Evolutionary conservation across 2,888 invertebrate genomes (phyloP), one percentile per base, ranked within the genome.

Genomic region (Tryphoninae sp.): DNA sequence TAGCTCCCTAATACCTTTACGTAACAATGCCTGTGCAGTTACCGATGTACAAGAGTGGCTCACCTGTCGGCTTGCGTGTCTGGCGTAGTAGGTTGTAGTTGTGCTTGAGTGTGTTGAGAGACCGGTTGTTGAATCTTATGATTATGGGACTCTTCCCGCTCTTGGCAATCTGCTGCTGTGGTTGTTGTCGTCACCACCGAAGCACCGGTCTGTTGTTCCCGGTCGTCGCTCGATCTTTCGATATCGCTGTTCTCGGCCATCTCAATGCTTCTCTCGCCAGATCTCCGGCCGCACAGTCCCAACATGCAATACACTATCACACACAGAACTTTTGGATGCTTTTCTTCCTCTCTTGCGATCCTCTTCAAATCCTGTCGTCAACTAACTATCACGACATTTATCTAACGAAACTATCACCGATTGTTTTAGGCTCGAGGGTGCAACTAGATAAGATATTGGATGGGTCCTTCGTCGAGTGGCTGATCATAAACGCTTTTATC

Each of bases 181-280:
- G 72, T 53, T 19, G 67, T 67, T 4, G 75, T 55, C 33, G 71
- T 59, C 16, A 51, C 68, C 1, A 64, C 55, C n/a, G 79, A 58
- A 33, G 22, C 55, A 33, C 45, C 51, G 8, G 68, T 83, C 26
- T 67, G 53, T 49, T 76, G 68, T 22, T 76, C 80, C 42, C 42
- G 33, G 53, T 73, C 77, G 6, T 82, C 80, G 19, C 55, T 74
- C 9, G 80, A 64, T 62, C 69, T 73, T 55, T 80, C 82, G 81
- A 83, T 81, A 78, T 84, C 83, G 73, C 85, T 86, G 79, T 87
- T 87, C 71, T 87, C 89, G 8, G 90, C 86, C 89, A 90, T 90
- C 42, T 85, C 84, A 67, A 51, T 55, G 80, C 78, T 80, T 76
- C 71, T 75, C 74, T 78, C 83, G 53, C 53, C 79, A 79, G 61